Evolutionary conservation across 2,797 vertebrate genomes (phyloP).

Genomic region (Poecilia gillii): DNA sequence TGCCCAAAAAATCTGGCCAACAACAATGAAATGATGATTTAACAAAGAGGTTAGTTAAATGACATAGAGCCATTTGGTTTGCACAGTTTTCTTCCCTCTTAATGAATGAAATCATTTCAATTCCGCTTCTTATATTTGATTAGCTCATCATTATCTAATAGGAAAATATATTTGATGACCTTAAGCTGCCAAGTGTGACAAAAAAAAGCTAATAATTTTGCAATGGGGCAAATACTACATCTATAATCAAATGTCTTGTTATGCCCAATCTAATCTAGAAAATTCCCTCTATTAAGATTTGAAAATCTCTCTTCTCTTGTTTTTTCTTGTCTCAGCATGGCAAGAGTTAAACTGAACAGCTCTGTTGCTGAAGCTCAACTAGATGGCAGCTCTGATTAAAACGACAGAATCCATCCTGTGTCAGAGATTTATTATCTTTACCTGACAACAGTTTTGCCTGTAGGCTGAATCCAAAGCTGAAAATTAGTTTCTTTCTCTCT

Average conservation of each 20-base stretch:
- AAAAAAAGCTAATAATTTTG: neutral
- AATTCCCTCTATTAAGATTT: neutral
- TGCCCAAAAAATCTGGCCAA: neutral
- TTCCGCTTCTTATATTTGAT: neutral
- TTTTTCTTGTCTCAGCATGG: conserved; percentile 17
- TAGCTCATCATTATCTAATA: neutral
- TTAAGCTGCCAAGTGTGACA: neutral
- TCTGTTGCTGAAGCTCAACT: conserved; percentile 35
- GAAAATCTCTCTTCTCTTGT: neutral
- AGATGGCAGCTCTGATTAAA: conserved; percentile 40
- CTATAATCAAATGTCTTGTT: neutral
- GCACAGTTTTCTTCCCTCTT: neutral
- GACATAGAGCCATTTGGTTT: neutral
- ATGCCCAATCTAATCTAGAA: conserved; percentile 7
- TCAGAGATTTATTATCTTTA: conserved; percentile 14
- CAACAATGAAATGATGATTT: neutral
- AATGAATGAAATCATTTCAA: neutral
- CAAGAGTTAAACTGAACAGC: conserved; percentile 47
- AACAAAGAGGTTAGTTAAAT: neutral
- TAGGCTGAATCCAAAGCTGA: conserved; percentile 28
- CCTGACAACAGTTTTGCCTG: conserved; percentile 24
- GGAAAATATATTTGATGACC: neutral
- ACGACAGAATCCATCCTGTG: conserved; percentile 25
- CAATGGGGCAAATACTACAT: neutral
- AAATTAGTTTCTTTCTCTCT: conserved; percentile 5